Evolutionary conservation across 2,888 invertebrate species (phyloP).

Genomic region (Polymixis lichenea): DNA sequence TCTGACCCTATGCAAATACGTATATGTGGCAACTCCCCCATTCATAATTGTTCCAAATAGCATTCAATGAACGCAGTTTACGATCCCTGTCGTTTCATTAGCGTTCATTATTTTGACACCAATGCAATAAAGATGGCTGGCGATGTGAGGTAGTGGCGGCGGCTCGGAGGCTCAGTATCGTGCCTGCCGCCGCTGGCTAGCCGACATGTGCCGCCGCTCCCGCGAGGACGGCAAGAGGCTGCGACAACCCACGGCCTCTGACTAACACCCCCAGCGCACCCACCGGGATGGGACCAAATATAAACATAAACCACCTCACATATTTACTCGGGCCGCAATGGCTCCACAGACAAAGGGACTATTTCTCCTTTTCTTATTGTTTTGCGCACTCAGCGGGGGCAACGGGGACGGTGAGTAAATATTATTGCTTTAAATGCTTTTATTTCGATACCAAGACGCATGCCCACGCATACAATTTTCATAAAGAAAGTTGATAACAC

Average conservation of each 20-base stretch:
- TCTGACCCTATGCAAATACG: background rate
- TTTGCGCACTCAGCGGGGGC: constrained; percentile 79
- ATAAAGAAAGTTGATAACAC: constrained; percentile 18
- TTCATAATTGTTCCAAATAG: constrained; percentile 19
- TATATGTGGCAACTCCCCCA: background rate
- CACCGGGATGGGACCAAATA: constrained; percentile 86
- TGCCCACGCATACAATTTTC: constrained; percentile 75
- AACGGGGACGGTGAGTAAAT: constrained; percentile 85
- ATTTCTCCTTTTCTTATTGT: constrained; percentile 82
- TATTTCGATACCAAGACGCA: constrained; percentile 71
- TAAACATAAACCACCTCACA: constrained; percentile 78
- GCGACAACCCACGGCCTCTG: constrained; percentile 64
- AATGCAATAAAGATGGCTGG: constrained; percentile 78
- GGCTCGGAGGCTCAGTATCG: constrained; percentile 72
- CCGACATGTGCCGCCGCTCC: constrained; percentile 75
- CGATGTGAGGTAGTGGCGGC: constrained; percentile 75
- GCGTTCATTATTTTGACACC: constrained; percentile 87
- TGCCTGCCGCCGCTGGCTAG: constrained; percentile 71
- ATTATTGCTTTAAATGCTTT: constrained; percentile 74
- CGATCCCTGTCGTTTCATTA: constrained; percentile 77
- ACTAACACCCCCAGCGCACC: constrained; percentile 61
- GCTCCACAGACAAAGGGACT: constrained; percentile 82
- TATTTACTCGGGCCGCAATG: constrained; percentile 85
- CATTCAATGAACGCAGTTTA: constrained; percentile 55
- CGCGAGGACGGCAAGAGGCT: constrained; percentile 70